Conservation (phyloP, 2,797 vertebrate species). For the Ambastaia sidthimunki region DNA sequence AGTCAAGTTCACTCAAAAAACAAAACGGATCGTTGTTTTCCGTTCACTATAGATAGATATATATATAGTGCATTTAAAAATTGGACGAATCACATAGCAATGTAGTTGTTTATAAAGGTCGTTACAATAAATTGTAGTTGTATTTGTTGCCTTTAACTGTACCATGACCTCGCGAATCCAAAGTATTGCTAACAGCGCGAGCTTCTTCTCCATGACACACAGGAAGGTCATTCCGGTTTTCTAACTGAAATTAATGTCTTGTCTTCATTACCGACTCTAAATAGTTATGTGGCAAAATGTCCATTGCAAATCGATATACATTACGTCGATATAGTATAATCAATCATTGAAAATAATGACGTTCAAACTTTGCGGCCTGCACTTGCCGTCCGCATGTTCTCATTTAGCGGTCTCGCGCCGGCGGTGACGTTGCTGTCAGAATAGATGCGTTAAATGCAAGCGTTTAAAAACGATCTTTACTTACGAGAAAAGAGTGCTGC, state of each 20-base stretch:
- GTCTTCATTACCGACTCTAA: background rate
- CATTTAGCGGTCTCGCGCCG: slow-evolving; percentile 21
- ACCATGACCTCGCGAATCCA: slow-evolving; percentile 24
- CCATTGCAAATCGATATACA: background rate
- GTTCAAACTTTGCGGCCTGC: slow-evolving; percentile 65
- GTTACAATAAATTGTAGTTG: background rate
- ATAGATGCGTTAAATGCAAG: background rate
- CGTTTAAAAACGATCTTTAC: slow-evolving; percentile 33
- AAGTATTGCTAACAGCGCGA: slow-evolving; percentile 19
- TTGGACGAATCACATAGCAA: background rate
- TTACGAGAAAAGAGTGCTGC: slow-evolving; percentile 78
- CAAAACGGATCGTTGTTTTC: too few species aligned
- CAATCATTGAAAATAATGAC: background rate
- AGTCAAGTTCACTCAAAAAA: background rate
- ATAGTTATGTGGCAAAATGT: background rate
- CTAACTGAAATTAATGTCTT: background rate
- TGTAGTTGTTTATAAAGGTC: background rate
- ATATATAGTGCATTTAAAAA: background rate
- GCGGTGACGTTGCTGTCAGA: slow-evolving; percentile 21
- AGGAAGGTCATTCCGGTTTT: slow-evolving; percentile 78
- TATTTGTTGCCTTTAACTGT: background rate
- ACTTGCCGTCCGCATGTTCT: slow-evolving; percentile 40
- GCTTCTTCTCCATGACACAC: slow-evolving; percentile 64
- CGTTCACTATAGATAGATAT: background rate
- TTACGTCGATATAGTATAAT: fast-evolving